Evolutionary conservation across 2,888 invertebrate genomes (phyloP), one percentile per base, ranked within the genome.

Genomic region (Erebia palarica): DNA sequence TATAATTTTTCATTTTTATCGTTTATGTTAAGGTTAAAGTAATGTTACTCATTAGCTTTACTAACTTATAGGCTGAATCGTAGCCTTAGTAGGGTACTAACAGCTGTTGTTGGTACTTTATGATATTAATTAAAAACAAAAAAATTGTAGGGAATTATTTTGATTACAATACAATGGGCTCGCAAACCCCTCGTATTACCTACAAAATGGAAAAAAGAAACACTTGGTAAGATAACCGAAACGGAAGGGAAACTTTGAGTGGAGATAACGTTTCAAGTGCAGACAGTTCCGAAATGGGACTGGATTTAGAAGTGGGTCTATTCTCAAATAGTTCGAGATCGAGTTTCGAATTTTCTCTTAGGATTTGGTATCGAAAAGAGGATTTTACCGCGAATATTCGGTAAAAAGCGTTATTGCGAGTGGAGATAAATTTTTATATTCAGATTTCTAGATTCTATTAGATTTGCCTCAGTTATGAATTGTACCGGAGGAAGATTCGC

Each of bases 191-290:
- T 36, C 7, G 21, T 21, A 42, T 18, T 13, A 49, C 13, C 49
- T 13, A 49, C 49, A 51, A n/a, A n/a, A n/a, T 51, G 51, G n/a
- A 51, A 51, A 51, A 51, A 51, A 51, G 5, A 14, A 51, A 51
- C 14, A 51, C n/a, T 51, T 51, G 51, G 51, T 51, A 14, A 51
- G 86, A 84, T 86, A 86, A 87, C 78, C 79, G 85, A 85, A 76
- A 82, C 80, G 90, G 88, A 90, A 91, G 84, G 85, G 84, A 88
- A 78, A 82, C 82, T 91, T 91, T 91, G 89, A 87, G 82, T 81
- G 81, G 78, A 89, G 90, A 90, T 92, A 91, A 89, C 85, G 80
- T 86, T 91, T 91, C 91, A 91, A 82, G 72, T 80, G 78, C 91
- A 91, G 90, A 82, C 80, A 77, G 79, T 77, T 77, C 75, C 80